Conservation (phyloP, 2,888 invertebrate genomes). For the Polyommatus iphigenia region DNA sequence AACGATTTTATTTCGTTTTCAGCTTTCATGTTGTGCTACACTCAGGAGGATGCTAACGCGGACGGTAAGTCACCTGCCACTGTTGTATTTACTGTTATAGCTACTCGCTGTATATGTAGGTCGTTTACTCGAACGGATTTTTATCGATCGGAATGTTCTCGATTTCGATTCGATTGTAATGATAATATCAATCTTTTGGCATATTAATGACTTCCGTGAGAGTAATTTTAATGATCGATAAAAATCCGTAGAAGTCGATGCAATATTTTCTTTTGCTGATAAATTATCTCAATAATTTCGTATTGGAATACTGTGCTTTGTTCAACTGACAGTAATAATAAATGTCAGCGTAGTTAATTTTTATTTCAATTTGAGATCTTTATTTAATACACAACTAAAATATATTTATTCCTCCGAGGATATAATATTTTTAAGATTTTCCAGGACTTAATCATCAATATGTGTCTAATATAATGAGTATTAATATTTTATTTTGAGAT, state of each 20-base stretch:
- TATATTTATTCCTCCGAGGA: neutral
- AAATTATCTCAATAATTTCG: conserved; percentile 60
- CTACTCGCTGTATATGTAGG: conserved; percentile 66
- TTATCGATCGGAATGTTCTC: conserved; percentile 38
- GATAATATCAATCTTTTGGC: neutral
- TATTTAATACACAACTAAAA: conserved; percentile 29
- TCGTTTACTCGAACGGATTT: conserved; percentile 49
- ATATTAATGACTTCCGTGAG: neutral
- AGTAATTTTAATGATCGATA: conserved; percentile 41
- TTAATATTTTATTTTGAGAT: conserved; percentile 21
- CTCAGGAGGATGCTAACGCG: conserved; percentile 93
- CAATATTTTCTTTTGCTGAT: conserved; percentile 68
- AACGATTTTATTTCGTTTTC: conserved; percentile 76
- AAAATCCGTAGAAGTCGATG: conserved; percentile 47
- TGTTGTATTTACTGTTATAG: conserved; percentile 52
- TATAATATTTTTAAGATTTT: conserved; percentile 24
- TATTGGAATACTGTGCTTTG: conserved; percentile 66
- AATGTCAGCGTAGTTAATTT: conserved; percentile 9
- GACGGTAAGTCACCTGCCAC: conserved; percentile 85
- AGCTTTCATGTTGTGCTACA: conserved; percentile 97
- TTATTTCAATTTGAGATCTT: neutral
- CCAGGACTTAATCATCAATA: conserved; percentile 24
- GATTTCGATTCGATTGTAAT: neutral
- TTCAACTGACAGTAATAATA: conserved; percentile 55
- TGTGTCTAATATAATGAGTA: conserved; percentile 13